A percentile compares a stretch with the other conserved stretches of the same genome.
Evolutionary conservation across 2,797 vertebrate genomes (phyloP).

Genomic region (Tarsius wallacei): DNA sequence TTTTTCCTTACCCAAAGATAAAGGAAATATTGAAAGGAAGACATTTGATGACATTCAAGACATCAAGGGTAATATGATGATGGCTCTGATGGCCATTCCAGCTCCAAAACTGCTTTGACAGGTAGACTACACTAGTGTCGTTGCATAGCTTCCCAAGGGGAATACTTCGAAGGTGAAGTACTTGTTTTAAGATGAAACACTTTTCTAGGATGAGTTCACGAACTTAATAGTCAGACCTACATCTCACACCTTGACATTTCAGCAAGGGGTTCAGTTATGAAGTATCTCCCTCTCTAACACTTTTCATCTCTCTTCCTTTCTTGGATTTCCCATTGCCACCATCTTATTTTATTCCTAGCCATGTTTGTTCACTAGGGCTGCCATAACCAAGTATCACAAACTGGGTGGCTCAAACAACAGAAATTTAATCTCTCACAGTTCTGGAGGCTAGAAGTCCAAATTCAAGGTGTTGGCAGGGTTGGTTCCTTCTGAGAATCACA

Average conservation of each 20-base stretch:
- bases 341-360: neutral
- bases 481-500: neutral
- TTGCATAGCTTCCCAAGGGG: no score
- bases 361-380: accelerated
- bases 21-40: no score
- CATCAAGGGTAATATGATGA: no score
- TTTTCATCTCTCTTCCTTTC: neutral
- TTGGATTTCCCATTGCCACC: neutral
- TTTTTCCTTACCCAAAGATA: no score
- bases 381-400: neutral
- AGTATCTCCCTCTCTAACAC: accelerated
- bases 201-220: no score
- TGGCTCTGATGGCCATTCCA: no score
- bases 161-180: no score
- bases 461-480: neutral
- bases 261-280: neutral
- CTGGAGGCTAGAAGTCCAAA: neutral
- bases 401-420: neutral
- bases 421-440: accelerated
- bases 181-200: no score
- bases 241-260: neutral
- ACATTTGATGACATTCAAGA: no score
- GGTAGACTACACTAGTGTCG: no score
- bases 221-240: no score
- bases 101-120: no score